Evolutionary conservation across 2,113 vertebrate species (phyloP).

Genomic region (Ranitomeya imitator): DNA sequence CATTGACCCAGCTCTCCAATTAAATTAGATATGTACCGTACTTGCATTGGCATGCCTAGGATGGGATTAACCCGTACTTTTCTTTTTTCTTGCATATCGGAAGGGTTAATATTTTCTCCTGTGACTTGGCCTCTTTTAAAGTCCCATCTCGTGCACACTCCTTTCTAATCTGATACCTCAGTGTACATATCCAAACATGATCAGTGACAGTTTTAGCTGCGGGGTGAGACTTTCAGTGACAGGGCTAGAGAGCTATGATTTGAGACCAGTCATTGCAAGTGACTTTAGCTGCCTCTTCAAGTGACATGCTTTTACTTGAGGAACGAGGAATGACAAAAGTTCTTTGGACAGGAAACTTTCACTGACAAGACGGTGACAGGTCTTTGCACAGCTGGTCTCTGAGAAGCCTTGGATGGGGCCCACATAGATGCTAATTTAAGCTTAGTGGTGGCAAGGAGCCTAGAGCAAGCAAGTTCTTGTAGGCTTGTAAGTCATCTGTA

Average conservation of each 20-base stretch:
- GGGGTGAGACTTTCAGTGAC: constrained; percentile 89
- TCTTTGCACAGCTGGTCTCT: constrained; percentile 87
- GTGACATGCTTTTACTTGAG: constrained; percentile 92
- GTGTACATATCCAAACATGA: constrained; percentile 82
- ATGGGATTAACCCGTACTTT: constrained; percentile 17
- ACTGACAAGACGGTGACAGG: constrained; percentile 94
- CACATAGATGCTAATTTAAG: constrained; percentile 85
- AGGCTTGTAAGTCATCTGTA: constrained; percentile 67
- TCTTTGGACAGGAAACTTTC: constrained; percentile 95
- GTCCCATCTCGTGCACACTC: constrained; percentile 77
- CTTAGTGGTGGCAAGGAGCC: constrained; percentile 71
- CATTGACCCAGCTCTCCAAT: background rate
- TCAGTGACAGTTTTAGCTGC: constrained; percentile 87
- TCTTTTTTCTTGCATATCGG: background rate
- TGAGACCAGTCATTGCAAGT: constrained; percentile 93
- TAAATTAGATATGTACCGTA: background rate
- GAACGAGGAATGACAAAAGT: constrained; percentile 84
- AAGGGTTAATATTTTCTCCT: constrained; percentile 65
- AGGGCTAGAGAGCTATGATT: constrained; percentile 92
- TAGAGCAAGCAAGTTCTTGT: constrained; percentile 70
- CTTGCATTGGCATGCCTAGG: background rate
- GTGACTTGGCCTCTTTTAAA: constrained; percentile 82
- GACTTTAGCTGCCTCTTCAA: constrained; percentile 93
- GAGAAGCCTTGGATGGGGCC: constrained; percentile 79
- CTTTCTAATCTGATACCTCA: constrained; percentile 81